These are phyloP conservation scores for Sinocyclocheilus anshuiensis DNA, from an alignment of 2,113 vertebrate genomes.

Conservation along the genomic window DNA sequence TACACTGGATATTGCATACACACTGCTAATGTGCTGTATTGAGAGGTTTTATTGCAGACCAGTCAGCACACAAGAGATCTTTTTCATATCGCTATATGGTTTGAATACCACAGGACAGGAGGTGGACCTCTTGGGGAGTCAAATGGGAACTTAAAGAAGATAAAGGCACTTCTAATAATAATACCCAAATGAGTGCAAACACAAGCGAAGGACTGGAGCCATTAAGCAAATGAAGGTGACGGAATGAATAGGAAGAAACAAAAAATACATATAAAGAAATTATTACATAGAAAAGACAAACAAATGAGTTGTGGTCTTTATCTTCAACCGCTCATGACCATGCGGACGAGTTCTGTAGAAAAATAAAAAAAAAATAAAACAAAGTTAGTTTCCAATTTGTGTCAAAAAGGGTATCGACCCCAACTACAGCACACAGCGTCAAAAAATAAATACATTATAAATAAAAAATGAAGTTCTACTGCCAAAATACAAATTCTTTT, in stretches of 20 bases:
- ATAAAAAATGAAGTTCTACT: not conserved
- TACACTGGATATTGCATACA: slow-evolving; percentile 48
- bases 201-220: not conserved
- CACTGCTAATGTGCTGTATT: slow-evolving; percentile 55
- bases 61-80: slow-evolving; percentile 51
- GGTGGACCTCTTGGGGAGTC: slow-evolving; percentile 32
- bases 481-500: not conserved
- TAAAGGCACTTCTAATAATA: slow-evolving; percentile 81
- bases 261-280: slow-evolving; percentile 32
- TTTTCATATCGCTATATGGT: slow-evolving; percentile 58
- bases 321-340: slow-evolving; percentile 81
- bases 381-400: slow-evolving; percentile 6
- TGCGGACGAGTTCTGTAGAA: slow-evolving; percentile 75
- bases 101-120: slow-evolving; percentile 29
- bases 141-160: slow-evolving; percentile 66
- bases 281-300: slow-evolving; percentile 34
- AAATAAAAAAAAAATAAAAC: slow-evolving; percentile 52
- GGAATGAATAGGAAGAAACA: slow-evolving; percentile 54
- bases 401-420: slow-evolving; percentile 45
- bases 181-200: slow-evolving; percentile 58
- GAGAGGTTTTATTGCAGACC: slow-evolving; percentile 67
- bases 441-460: no score
- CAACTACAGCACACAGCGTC: slow-evolving; percentile 58
- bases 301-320: slow-evolving; percentile 46
- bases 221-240: slow-evolving; percentile 22